Evolutionary conservation across 2,797 vertebrate genomes (phyloP).

Genomic region (Epinephelus coioides): DNA sequence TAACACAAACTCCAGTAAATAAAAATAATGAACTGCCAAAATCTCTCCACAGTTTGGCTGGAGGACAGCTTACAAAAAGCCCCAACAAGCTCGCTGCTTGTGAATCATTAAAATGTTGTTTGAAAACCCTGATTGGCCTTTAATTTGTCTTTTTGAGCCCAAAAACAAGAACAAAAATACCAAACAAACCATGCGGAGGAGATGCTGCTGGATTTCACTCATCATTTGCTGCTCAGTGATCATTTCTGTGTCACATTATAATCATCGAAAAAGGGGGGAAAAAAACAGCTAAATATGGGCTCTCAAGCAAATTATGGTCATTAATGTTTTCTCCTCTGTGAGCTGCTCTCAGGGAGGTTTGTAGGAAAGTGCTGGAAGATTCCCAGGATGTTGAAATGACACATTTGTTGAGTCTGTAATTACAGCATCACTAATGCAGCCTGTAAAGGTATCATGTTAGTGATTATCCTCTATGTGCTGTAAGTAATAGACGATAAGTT

Average conservation of each 20-base stretch:
- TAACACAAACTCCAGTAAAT: neutral
- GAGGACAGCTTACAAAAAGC: neutral
- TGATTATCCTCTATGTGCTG: neutral
- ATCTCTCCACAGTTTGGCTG: neutral
- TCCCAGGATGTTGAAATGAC: slow-evolving; percentile 1
- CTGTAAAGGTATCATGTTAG: neutral
- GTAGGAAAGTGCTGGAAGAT: neutral
- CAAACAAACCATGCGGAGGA: neutral
- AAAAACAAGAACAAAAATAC: neutral
- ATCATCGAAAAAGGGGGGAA: neutral
- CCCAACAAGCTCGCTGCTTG: too few relatives aligned
- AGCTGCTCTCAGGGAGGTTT: neutral
- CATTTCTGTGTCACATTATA: slow-evolving; percentile 3
- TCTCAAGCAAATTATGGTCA: neutral
- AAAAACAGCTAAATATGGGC: neutral
- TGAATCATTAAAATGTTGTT: neutral
- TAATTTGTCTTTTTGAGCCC: neutral
- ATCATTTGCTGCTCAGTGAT: neutral
- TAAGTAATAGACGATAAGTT: neutral
- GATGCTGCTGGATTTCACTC: slow-evolving; percentile 10
- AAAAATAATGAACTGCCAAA: neutral
- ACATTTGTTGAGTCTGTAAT: neutral
- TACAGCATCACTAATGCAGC: neutral
- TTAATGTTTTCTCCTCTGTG: neutral
- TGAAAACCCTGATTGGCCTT: neutral